These are phyloP conservation scores for Cyaniris semiargus DNA, from an alignment of 2,888 invertebrate genomes.

Conservation along the genomic window DNA sequence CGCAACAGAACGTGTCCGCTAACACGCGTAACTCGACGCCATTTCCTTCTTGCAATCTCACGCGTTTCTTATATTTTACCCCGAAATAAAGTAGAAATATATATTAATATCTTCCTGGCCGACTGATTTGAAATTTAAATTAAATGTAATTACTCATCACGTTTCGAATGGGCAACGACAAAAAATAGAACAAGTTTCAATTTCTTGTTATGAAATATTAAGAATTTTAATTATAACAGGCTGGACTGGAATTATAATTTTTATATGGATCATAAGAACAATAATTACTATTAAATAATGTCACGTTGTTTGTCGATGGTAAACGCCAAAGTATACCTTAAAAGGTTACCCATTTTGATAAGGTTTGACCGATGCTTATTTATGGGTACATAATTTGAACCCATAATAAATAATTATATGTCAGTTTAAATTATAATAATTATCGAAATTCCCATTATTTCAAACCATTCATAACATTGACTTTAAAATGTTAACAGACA, in stretches of 20 bases:
- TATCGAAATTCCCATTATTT: too few species aligned
- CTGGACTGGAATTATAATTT: not conserved
- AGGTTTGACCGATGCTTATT: too few species aligned
- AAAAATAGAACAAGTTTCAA: not conserved
- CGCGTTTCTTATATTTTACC: not conserved
- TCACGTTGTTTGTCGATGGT: not conserved
- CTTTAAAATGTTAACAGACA: not conserved
- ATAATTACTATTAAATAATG: not conserved
- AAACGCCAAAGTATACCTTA: not conserved
- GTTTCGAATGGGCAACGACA: not conserved
- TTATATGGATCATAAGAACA: not conserved
- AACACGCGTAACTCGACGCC: not conserved
- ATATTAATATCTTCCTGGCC: not conserved
- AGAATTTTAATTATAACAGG: not conserved
- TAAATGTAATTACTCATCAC: not conserved
- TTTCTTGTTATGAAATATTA: slow-evolving; percentile 7
- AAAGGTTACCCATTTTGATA: not conserved
- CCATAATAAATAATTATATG: too few species aligned
- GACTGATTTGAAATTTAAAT: not conserved
- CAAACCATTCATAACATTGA: too few species aligned
- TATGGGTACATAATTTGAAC: too few species aligned
- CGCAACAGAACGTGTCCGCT: not conserved
- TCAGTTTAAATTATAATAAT: too few species aligned
- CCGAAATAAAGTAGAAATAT: not conserved
- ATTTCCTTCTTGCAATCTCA: not conserved